Evolutionary conservation across 1,140 invertebrate species (phyloP).

Genomic region (Papilio polyxenes): DNA sequence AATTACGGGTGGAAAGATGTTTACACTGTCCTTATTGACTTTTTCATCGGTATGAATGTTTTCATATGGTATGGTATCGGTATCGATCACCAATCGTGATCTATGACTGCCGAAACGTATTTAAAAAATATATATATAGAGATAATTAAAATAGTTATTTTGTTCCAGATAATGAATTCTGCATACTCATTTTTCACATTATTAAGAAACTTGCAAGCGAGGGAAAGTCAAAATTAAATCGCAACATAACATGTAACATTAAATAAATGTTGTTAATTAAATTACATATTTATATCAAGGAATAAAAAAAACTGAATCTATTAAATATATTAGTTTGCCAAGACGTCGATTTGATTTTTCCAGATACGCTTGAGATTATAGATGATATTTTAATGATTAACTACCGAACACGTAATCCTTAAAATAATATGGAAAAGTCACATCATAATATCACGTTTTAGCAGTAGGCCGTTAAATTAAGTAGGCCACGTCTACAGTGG

Average conservation of each 20-base stretch:
- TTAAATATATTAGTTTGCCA: too few species aligned
- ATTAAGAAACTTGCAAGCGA: slow-evolving; percentile 58
- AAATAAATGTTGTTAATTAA: background rate
- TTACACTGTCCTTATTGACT: slow-evolving; percentile 66
- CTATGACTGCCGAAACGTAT: too few species aligned
- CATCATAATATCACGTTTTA: background rate
- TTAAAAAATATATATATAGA: background rate
- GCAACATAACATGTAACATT: background rate
- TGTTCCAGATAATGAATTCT: slow-evolving; percentile 70
- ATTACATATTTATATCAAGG: too few species aligned
- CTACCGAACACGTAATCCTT: too few species aligned
- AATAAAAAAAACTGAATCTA: too few species aligned
- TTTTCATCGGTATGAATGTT: slow-evolving; percentile 67
- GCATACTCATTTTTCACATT: slow-evolving; percentile 68
- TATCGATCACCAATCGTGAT: too few species aligned
- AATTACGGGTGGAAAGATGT: slow-evolving; percentile 70
- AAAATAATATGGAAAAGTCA: too few species aligned
- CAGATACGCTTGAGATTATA: too few species aligned
- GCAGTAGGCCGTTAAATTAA: background rate
- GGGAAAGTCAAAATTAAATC: slow-evolving; percentile 34
- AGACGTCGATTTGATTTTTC: too few species aligned
- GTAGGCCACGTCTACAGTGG: background rate
- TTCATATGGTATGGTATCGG: too few species aligned
- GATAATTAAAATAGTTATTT: too few species aligned
- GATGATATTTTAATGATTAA: too few species aligned